Evolutionary conservation across 2,888 invertebrate genomes (phyloP).

Genomic region (Hofmannophila pseudospretella): DNA sequence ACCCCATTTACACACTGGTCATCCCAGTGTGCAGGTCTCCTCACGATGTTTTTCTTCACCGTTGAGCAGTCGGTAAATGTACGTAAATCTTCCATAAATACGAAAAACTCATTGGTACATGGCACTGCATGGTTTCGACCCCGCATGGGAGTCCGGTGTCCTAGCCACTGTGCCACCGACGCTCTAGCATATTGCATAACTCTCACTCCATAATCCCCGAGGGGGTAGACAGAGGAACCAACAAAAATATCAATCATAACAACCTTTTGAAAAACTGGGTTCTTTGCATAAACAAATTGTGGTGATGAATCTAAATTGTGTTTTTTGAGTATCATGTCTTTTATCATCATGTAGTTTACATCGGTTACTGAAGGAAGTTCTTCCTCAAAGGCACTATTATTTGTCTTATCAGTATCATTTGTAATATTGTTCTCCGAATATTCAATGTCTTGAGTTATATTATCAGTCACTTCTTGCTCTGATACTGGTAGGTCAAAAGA

Average conservation of each 20-base stretch:
- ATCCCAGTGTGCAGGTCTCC: no score
- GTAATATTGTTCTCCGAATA: constrained; percentile 12
- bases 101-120: no score
- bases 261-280: constrained; percentile 33
- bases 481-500: constrained; percentile 36
- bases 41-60: no score
- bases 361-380: constrained; percentile 34
- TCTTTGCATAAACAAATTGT: constrained; percentile 56
- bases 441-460: constrained; percentile 15
- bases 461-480: constrained; percentile 23
- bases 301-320: constrained; percentile 58
- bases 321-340: constrained; percentile 52
- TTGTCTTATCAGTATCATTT: constrained; percentile 26
- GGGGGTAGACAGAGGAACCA: no score
- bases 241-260: constrained; percentile 1
- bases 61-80: no score
- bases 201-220: no score
- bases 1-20: no score
- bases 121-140: no score
- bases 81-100: no score
- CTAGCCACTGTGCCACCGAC: no score
- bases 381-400: constrained; percentile 27
- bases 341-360: constrained; percentile 41
- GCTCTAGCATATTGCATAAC: no score
- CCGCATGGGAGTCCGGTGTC: no score